phyloP scores from a whole-genome alignment of 2,113 vertebrate genomes.

The Phyllostomus discolor region DNA sequence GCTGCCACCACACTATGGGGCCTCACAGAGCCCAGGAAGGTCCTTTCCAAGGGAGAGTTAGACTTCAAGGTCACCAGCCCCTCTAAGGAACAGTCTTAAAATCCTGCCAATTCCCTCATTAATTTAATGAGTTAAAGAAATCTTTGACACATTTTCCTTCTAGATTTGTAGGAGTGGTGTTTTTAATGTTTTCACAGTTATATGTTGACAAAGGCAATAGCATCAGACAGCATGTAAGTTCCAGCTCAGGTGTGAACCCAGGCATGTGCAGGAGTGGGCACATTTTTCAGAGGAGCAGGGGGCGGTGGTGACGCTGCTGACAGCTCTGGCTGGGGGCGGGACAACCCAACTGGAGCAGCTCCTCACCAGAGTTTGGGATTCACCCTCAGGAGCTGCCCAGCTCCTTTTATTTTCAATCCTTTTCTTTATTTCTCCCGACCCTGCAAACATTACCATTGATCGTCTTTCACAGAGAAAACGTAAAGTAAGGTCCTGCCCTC shows the following conservation, averaged over 20 bases:
- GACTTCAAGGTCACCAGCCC: neutral
- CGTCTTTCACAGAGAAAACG: slow-evolving; percentile 29
- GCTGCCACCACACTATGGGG: no score
- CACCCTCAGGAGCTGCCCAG: neutral
- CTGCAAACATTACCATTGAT: slow-evolving; percentile 19
- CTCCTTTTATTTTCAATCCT: neutral
- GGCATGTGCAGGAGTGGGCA: neutral
- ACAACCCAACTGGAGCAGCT: neutral
- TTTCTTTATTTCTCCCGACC: neutral
- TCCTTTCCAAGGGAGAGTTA: neutral
- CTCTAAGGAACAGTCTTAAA: neutral
- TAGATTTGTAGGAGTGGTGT: neutral
- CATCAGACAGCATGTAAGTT: neutral
- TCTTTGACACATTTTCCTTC: neutral
- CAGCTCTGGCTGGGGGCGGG: fast-evolving
- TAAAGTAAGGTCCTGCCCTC: slow-evolving; percentile 34
- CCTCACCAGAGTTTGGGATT: neutral
- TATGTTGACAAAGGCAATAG: neutral
- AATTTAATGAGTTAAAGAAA: neutral
- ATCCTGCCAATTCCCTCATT: neutral
- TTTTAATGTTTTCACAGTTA: neutral
- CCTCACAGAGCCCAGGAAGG: neutral
- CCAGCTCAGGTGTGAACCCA: neutral
- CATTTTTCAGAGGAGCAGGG: neutral
- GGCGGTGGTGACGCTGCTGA: neutral